These are phyloP conservation scores for Danio aesculapii DNA, from an alignment of 2,797 vertebrate genomes.

Conservation along the genomic window DNA sequence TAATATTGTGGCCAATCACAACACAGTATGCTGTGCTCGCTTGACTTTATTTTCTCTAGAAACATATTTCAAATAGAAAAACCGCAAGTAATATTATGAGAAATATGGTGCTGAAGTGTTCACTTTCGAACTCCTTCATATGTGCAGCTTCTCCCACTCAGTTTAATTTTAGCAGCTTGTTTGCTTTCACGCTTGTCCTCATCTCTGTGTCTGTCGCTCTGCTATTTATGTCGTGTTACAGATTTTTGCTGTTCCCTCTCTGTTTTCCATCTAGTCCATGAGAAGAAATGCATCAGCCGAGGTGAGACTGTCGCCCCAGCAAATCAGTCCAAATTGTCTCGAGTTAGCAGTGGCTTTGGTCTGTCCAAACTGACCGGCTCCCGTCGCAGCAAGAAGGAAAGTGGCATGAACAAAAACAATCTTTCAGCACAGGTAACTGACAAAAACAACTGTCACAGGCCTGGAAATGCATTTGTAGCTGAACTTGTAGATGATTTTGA, in stretches of 20 bases:
- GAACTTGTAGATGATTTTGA: neutral
- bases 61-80: too few relatives aligned
- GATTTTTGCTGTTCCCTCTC: neutral
- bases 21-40: too few relatives aligned
- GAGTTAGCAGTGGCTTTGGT: constrained; percentile 97
- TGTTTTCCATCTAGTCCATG: constrained; percentile 81
- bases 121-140: too few relatives aligned
- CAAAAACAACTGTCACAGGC: neutral
- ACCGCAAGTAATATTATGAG: too few relatives aligned
- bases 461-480: neutral
- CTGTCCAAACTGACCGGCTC: constrained; percentile 96
- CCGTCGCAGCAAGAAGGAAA: constrained; percentile 93
- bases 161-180: constrained; percentile 14
- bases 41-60: too few relatives aligned
- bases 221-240: neutral
- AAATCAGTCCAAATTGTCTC: constrained; percentile 93
- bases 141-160: neutral
- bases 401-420: constrained; percentile 92
- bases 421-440: constrained; percentile 90
- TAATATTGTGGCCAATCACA: too few relatives aligned
- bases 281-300: constrained; percentile 95
- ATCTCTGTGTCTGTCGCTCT: neutral
- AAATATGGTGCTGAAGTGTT: too few relatives aligned
- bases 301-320: constrained; percentile 89
- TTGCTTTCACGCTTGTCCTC: neutral